Conservation (phyloP, 2,888 invertebrate species). For the Acrobasis consociella region DNA sequence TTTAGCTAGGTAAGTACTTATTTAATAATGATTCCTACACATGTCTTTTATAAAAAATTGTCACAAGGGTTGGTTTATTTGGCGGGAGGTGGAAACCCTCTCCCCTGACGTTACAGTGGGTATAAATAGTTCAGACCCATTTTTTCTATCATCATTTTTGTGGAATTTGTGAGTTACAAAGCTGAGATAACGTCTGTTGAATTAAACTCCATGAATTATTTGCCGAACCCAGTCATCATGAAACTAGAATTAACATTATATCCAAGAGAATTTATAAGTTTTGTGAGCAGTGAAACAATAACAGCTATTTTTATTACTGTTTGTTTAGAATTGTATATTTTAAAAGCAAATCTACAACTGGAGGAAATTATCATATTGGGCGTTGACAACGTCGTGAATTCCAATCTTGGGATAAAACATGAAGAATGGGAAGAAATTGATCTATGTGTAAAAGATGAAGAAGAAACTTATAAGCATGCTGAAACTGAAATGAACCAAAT, state of each 20-base stretch:
- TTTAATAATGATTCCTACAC: too few relatives aligned
- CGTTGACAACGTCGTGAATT: background rate
- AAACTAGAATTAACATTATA: background rate
- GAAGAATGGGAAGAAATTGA: background rate
- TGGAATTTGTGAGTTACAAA: background rate
- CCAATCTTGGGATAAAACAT: background rate
- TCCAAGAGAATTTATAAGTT: background rate
- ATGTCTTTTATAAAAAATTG: background rate
- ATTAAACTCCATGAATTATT: too few relatives aligned
- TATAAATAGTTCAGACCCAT: background rate
- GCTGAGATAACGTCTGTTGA: too few relatives aligned
- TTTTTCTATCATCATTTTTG: slow-evolving; percentile 1
- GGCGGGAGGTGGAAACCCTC: slow-evolving; percentile 3
- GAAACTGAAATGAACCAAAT: background rate
- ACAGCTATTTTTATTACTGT: background rate
- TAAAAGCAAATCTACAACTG: background rate
- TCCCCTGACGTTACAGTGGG: background rate
- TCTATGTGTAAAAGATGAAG: background rate
- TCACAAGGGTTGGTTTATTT: slow-evolving; percentile 4
- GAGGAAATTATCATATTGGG: background rate
- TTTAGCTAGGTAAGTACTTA: too few relatives aligned
- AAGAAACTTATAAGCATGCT: background rate
- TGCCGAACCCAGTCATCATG: background rate
- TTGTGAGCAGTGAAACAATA: background rate
- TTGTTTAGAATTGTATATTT: background rate